phyloP scores from a whole-genome alignment of 2,888 invertebrate genomes.

The Dermolepida albohirtum region DNA sequence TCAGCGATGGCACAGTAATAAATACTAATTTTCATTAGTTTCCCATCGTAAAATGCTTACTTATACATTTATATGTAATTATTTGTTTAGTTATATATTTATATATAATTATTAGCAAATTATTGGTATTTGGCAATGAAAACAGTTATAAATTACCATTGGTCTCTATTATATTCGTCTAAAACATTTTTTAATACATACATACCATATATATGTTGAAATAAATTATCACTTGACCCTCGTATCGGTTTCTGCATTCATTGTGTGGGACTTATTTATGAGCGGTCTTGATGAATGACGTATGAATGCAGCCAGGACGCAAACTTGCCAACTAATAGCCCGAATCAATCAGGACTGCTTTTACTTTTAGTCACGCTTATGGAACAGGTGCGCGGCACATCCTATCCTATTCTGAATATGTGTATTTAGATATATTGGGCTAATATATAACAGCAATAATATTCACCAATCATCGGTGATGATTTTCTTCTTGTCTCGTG shows the following conservation, averaged over 20 bases:
- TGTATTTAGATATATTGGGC: conserved; percentile 47
- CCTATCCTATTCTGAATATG: conserved; percentile 51
- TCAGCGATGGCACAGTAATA: too few species aligned
- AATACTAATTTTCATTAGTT: too few species aligned
- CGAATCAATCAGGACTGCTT: conserved; percentile 60
- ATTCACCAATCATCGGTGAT: conserved; percentile 19
- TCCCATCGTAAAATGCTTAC: too few species aligned
- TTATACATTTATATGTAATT: too few species aligned
- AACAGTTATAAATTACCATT: too few species aligned
- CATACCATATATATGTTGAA: too few species aligned
- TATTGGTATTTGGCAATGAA: too few species aligned
- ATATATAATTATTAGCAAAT: too few species aligned
- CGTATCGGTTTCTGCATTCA: conserved; percentile 28
- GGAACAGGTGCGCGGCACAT: conserved; percentile 57
- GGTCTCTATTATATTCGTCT: too few species aligned
- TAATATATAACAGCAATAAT: conserved; percentile 43
- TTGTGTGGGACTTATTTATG: conserved; percentile 53
- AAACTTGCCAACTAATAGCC: conserved; percentile 55
- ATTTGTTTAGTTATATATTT: too few species aligned
- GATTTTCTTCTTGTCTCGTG: background rate
- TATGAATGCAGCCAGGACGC: conserved; percentile 51
- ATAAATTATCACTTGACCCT: conserved; percentile 6
- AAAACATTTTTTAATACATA: too few species aligned
- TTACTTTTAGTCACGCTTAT: conserved; percentile 61
- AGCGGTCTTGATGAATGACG: conserved; percentile 54